Evolutionary conservation across 2,797 vertebrate species (phyloP), one percentile per base, ranked within the genome.

Genomic region (Danio kyathit): DNA sequence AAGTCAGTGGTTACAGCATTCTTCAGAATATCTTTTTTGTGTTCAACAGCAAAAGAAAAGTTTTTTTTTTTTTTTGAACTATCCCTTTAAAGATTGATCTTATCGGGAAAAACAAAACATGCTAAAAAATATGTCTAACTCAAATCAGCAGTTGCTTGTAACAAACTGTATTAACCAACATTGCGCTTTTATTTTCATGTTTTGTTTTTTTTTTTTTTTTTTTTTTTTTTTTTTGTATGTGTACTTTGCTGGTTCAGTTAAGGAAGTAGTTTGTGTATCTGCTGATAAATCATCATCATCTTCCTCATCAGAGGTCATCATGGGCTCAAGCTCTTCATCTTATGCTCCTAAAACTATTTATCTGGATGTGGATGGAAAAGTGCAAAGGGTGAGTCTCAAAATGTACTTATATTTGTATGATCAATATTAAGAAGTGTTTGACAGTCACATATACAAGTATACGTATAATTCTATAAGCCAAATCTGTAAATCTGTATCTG

Each of bases 291-390:
- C 64, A 29, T 14, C 46, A 13, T 14, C 38, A 48, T 48, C 64
- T 63, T 16, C 61, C 29, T 11, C 65, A 61, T 29, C 49, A 63
- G 70, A 70, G 63, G 1, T 54, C 76, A 86, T 82, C 83, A 96
- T 96, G 95, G 95, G 95, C 57, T 94, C 95, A 40, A 93, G 92
- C 85, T 94, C 94, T 4, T 96, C 95, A 38, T 92, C 93, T 65
- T 94, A 95, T 86, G 90, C 90, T 51, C 92, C 94, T 85, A 95
- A 93, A 90, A 93, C 94, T 40, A 91, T 96, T 87, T 95, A 94
- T 89, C 83, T 96, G 91, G 94, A 96, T 79, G 90, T 96, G 73
- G 94, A 95, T 14, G 95, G 95, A 76, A 94, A 95, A 83, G 92
- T 95, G 80, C 95, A 96, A 89, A 95, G 95, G 94, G 95, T 96